Evolutionary conservation across 2,888 invertebrate species (phyloP).

Genomic region (Polydrusus tereticollis): DNA sequence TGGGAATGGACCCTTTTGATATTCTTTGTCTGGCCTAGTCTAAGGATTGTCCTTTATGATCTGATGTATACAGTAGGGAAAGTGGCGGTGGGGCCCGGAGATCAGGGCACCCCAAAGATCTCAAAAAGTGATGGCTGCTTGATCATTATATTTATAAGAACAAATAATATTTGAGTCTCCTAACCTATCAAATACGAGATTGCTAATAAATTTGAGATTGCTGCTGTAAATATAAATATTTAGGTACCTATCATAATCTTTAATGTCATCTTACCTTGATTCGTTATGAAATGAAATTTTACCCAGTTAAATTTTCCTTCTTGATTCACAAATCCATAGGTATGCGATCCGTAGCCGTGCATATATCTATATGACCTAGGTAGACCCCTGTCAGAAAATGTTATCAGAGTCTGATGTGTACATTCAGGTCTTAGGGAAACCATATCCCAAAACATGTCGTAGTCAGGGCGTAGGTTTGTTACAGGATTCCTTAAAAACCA

Average conservation of each 20-base stretch:
- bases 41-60: too few relatives aligned
- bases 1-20: neutral
- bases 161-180: too few relatives aligned
- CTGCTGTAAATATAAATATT: too few relatives aligned
- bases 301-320: slow-evolving; percentile 79
- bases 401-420: slow-evolving; percentile 86
- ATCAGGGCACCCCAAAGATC: too few relatives aligned
- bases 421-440: slow-evolving; percentile 88
- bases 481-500: slow-evolving; percentile 81
- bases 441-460: slow-evolving; percentile 98
- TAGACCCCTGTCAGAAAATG: slow-evolving; percentile 93
- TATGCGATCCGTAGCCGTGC: slow-evolving; percentile 94
- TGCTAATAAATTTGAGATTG: too few relatives aligned
- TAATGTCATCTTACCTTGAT: slow-evolving; percentile 73
- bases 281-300: slow-evolving; percentile 92
- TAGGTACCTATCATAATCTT: too few relatives aligned
- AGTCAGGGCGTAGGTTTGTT: slow-evolving; percentile 86
- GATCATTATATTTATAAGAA: too few relatives aligned
- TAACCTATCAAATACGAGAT: too few relatives aligned
- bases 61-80: too few relatives aligned
- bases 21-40: too few relatives aligned
- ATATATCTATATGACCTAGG: slow-evolving; percentile 81
- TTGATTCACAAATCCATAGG: slow-evolving; percentile 88
- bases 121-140: too few relatives aligned
- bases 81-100: too few relatives aligned